Conservation (phyloP, 2,113 vertebrate species). For the Saimiri boliviensis region DNA sequence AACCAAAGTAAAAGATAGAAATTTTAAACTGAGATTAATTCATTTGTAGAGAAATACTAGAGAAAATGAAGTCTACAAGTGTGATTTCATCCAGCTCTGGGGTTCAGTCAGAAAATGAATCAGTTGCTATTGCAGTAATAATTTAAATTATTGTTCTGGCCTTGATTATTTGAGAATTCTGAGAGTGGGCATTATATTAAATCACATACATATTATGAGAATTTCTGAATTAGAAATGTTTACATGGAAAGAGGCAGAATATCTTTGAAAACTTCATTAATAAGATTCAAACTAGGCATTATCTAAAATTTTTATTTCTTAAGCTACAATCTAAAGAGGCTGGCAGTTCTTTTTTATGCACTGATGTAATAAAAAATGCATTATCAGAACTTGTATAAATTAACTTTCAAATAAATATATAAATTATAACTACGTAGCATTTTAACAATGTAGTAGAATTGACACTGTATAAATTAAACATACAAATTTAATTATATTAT, state of each 20-base stretch:
- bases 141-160: neutral
- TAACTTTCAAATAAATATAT: neutral
- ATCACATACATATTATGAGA: neutral
- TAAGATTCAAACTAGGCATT: neutral
- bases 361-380: neutral
- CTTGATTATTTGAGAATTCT: constrained; percentile 18
- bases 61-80: neutral
- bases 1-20: neutral
- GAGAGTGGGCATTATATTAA: neutral
- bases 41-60: neutral
- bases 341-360: neutral
- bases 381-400: constrained; percentile 30
- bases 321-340: neutral
- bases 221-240: neutral
- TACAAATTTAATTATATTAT: neutral
- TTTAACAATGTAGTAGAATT: neutral
- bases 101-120: neutral
- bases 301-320: constrained; percentile 22
- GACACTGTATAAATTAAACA: neutral
- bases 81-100: neutral
- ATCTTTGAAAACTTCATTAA: constrained; percentile 19
- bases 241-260: neutral
- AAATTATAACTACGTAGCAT: neutral
- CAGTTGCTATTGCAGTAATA: constrained; percentile 2
- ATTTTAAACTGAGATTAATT: neutral